A percentile compares a stretch with the other conserved stretches of the same genome.
Evolutionary conservation across 2,113 vertebrate genomes (phyloP).

Genomic region (Hyaena hyaena): DNA sequence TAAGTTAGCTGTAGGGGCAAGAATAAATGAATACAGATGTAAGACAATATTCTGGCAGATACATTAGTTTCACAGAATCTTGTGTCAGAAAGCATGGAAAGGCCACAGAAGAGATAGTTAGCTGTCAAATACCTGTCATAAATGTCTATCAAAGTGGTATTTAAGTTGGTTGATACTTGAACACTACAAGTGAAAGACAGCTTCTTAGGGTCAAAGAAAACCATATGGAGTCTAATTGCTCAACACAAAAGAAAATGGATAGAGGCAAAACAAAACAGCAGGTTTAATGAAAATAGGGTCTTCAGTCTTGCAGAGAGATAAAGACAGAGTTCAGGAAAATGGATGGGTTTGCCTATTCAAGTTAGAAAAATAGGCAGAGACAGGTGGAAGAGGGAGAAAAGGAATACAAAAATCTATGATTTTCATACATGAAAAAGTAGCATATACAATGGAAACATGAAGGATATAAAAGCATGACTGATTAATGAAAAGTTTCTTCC

Average conservation of each 20-base stretch:
- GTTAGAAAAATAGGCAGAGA: conserved; percentile 9
- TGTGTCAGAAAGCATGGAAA: not conserved
- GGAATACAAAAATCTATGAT: not conserved
- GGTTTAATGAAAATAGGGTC: not conserved
- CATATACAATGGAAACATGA: not conserved
- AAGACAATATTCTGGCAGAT: conserved; percentile 4
- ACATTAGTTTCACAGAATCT: not conserved
- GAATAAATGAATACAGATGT: conserved; percentile 68
- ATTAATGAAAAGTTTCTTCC: not conserved
- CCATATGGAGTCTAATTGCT: not conserved
- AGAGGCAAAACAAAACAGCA: conserved; percentile 7
- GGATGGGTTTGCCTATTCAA: not conserved
- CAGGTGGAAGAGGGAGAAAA: not conserved
- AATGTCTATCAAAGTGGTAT: conserved; percentile 32
- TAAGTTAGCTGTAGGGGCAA: conserved; percentile 54
- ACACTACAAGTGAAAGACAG: conserved; percentile 39
- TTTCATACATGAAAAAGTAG: not conserved
- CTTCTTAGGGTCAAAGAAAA: not conserved
- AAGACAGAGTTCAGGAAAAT: not conserved
- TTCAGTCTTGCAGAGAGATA: not conserved
- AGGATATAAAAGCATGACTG: not conserved
- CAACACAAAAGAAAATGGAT: not conserved
- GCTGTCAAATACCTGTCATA: conserved; percentile 53
- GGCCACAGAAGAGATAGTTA: conserved; percentile 13
- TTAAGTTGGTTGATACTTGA: conserved; percentile 37